Conservation (phyloP, 2,888 invertebrate species). For the Panopea generosa region DNA sequence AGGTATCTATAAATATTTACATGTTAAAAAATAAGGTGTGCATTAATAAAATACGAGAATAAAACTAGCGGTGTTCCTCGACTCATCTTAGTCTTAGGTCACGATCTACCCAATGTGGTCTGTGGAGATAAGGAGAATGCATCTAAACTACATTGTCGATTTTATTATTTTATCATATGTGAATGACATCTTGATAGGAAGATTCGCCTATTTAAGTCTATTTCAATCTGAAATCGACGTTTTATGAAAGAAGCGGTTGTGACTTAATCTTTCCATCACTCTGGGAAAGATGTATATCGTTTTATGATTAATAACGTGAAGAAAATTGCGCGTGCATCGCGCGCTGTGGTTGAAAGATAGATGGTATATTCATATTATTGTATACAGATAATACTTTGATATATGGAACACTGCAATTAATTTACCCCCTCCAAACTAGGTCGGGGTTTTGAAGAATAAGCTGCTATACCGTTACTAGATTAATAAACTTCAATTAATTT, state of each 20-base stretch:
- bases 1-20: too few relatives aligned
- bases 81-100: conserved; percentile 7
- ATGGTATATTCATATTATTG: conserved; percentile 17
- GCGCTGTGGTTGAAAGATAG: conserved; percentile 50
- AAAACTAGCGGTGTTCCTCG: background rate
- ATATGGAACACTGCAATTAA: background rate
- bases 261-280: conserved; percentile 27
- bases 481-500: too few relatives aligned
- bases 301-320: conserved; percentile 53
- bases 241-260: conserved; percentile 62
- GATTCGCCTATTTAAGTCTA: conserved; percentile 19
- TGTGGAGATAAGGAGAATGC: conserved; percentile 26
- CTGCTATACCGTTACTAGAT: too few relatives aligned
- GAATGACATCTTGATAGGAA: conserved; percentile 37
- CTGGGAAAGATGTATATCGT: conserved; percentile 53
- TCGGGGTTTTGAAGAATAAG: too few relatives aligned
- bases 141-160: conserved; percentile 26
- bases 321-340: conserved; percentile 55
- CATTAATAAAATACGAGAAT: conserved; percentile 20
- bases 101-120: conserved; percentile 36
- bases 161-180: conserved; percentile 57
- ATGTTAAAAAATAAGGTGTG: conserved; percentile 5
- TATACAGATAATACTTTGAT: conserved; percentile 28
- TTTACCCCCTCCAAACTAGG: too few relatives aligned
- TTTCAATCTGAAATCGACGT: conserved; percentile 29